phyloP scores from a whole-genome alignment of 1,140 invertebrate species.

The Ceratosolen solmsi region DNA sequence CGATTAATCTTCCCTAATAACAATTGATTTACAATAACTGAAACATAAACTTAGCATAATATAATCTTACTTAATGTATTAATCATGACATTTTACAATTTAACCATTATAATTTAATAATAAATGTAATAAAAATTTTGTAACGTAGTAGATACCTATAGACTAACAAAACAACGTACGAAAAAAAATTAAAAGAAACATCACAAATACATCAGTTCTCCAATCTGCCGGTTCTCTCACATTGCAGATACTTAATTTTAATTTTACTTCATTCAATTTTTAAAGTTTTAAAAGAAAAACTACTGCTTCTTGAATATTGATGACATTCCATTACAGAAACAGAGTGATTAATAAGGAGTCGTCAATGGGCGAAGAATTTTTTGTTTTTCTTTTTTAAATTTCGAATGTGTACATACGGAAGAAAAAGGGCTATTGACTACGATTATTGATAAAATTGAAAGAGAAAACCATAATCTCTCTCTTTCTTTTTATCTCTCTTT shows the following conservation, averaged over 20 bases:
- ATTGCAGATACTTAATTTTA: not conserved
- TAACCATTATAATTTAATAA: conserved; percentile 2
- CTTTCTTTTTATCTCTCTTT: not conserved
- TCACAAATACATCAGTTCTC: conserved; percentile 46
- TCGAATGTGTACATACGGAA: not conserved
- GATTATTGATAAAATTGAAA: not conserved
- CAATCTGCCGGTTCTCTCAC: conserved; percentile 20
- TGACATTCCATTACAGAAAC: not conserved
- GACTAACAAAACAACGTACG: conserved; percentile 38
- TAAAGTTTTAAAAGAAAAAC: not conserved
- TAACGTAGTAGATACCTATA: conserved; percentile 30
- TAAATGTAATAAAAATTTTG: conserved; percentile 40
- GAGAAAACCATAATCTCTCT: not conserved
- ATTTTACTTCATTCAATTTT: not conserved
- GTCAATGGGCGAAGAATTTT: not conserved
- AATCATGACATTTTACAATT: not conserved
- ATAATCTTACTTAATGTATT: conserved; percentile 26
- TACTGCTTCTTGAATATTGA: not conserved
- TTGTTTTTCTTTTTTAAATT: not conserved
- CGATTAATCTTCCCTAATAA: conserved; percentile 10
- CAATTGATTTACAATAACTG: conserved; percentile 25
- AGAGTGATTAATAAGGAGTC: conserved; percentile 27
- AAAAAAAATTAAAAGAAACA: conserved; percentile 45
- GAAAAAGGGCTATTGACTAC: not conserved
- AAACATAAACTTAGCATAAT: conserved; percentile 17